Evolutionary conservation across 2,113 vertebrate genomes (phyloP).

Genomic region (Sminthopsis crassicaudata): DNA sequence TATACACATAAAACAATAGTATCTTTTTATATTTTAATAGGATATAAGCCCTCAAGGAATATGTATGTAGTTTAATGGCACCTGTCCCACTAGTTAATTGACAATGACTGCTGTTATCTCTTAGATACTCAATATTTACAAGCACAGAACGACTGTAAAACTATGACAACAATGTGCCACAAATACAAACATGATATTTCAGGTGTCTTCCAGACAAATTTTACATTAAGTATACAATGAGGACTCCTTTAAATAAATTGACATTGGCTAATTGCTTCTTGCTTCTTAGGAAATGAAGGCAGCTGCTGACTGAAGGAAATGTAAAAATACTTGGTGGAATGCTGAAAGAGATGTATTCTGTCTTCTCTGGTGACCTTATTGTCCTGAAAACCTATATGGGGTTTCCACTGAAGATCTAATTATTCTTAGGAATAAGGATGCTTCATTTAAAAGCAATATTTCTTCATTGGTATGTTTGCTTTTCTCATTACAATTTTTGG

Average conservation of each 20-base stretch:
- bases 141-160: not conserved
- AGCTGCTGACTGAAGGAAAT: not conserved
- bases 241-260: not conserved
- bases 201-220: not conserved
- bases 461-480: not conserved
- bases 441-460: not conserved
- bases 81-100: not conserved
- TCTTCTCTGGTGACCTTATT: not conserved
- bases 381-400: not conserved
- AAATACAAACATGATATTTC: not conserved
- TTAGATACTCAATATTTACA: not conserved
- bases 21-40: not conserved
- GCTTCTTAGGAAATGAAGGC: not conserved
- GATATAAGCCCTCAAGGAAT: not conserved
- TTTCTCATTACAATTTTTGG: not conserved
- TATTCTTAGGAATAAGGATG: not conserved
- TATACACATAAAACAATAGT: not conserved
- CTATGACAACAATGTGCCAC: not conserved
- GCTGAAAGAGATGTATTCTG: not conserved
- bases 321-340: not conserved
- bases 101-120: not conserved
- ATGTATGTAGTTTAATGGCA: not conserved
- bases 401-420: not conserved
- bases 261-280: not conserved
- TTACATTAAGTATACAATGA: not conserved